A percentile compares a stretch with the other conserved stretches of the same genome.
These are phyloP conservation scores for Heteromyza rotundicornis DNA, from an alignment of 2,888 invertebrate genomes.

Conservation along the genomic window DNA sequence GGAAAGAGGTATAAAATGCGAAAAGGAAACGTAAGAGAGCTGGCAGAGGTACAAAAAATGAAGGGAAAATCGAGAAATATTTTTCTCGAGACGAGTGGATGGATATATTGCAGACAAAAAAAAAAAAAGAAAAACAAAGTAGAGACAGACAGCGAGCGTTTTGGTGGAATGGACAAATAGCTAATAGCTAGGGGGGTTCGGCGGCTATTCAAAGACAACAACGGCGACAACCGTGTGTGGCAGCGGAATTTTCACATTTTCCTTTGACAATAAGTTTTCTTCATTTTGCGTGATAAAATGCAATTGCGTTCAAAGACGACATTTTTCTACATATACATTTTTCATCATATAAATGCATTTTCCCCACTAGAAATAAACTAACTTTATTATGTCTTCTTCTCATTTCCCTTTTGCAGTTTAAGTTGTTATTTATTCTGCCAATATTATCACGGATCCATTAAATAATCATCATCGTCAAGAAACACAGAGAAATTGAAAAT, in stretches of 20 bases:
- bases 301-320: background rate
- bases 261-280: background rate
- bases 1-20: slow-evolving; percentile 29
- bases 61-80: no score
- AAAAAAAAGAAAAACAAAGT: background rate
- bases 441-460: background rate
- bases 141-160: background rate
- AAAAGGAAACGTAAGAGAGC: no score
- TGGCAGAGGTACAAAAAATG: no score
- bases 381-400: slow-evolving; percentile 29
- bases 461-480: background rate
- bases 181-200: no score
- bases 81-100: no score
- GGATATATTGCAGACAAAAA: slow-evolving; percentile 5
- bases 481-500: no score
- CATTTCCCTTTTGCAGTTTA: slow-evolving; percentile 27
- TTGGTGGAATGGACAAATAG: no score
- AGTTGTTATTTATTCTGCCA: slow-evolving; percentile 6
- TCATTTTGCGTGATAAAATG: background rate
- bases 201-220: no score
- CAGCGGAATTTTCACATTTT: background rate
- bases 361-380: slow-evolving; percentile 16
- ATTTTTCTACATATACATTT: background rate
- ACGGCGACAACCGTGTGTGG: no score
- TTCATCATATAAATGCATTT: background rate